Conservation (phyloP, 2,888 invertebrate genomes). For the Sminthurinus aureus region DNA sequence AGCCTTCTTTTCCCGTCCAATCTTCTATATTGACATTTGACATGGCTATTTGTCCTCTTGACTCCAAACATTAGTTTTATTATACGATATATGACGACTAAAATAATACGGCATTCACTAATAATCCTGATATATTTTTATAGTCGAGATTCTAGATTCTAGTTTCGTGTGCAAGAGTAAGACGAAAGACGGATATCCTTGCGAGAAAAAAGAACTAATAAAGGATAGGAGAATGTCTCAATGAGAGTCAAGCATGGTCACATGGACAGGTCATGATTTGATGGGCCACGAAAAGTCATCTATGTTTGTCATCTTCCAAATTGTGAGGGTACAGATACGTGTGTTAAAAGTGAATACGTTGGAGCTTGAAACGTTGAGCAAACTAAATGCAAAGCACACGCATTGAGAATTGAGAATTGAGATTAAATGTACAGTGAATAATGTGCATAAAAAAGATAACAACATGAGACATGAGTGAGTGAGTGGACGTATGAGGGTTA, state of each 20-base stretch:
- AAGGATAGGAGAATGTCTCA: constrained; percentile 21
- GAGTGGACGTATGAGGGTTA: too few relatives aligned
- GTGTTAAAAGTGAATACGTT: too few relatives aligned
- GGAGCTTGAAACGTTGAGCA: too few relatives aligned
- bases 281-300: constrained; percentile 43
- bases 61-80: too few relatives aligned
- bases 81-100: too few relatives aligned
- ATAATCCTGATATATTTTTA: background rate
- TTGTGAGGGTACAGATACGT: too few relatives aligned
- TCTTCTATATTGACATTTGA: background rate
- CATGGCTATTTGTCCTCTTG: background rate
- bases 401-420: too few relatives aligned
- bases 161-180: background rate
- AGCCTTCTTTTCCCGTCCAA: background rate
- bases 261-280: constrained; percentile 52
- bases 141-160: background rate
- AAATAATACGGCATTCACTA: too few relatives aligned
- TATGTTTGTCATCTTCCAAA: background rate
- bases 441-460: too few relatives aligned
- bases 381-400: too few relatives aligned
- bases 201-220: background rate
- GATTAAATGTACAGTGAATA: too few relatives aligned
- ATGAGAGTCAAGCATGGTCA: constrained; percentile 30
- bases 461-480: too few relatives aligned
- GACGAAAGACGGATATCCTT: background rate